These are phyloP conservation scores for Iphiclides podalirius DNA, from an alignment of 2,888 invertebrate species.

Conservation along the genomic window DNA sequence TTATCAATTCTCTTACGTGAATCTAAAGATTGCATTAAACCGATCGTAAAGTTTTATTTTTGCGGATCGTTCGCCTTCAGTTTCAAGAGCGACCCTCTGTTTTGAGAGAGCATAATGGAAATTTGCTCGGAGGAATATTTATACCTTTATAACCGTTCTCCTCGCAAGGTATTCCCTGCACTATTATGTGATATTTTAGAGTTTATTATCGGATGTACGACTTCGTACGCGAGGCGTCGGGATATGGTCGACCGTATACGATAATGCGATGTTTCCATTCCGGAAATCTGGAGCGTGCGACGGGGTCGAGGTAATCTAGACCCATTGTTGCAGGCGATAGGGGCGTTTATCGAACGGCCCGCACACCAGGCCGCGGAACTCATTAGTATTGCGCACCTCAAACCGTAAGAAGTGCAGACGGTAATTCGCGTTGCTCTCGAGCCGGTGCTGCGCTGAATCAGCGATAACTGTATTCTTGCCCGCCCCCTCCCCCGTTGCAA, in stretches of 20 bases:
- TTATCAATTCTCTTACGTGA: no score
- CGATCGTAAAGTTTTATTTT: constrained; percentile 5
- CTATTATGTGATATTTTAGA: no score
- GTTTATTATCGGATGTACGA: no score
- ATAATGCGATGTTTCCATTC: constrained; percentile 9
- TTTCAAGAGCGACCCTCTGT: no score
- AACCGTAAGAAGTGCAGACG: constrained; percentile 20
- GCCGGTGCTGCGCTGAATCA: constrained; percentile 17
- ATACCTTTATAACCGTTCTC: no score
- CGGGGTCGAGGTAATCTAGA: not conserved
- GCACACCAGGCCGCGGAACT: not conserved
- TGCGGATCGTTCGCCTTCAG: no score
- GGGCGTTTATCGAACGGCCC: not conserved
- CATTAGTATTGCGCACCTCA: constrained; percentile 20
- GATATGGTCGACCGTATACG: no score
- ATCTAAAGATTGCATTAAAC: constrained; percentile 1
- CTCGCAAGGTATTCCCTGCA: no score
- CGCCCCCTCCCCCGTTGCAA: constrained; percentile 7
- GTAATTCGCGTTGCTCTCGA: constrained; percentile 17
- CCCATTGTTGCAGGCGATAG: not conserved
- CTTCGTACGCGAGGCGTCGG: no score
- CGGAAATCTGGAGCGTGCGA: not conserved
- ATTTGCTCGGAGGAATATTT: no score
- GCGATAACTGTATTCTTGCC: constrained; percentile 17
- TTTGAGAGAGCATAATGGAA: no score